Conservation (phyloP, 2,888 invertebrate species). For the Thera obeliscata region DNA sequence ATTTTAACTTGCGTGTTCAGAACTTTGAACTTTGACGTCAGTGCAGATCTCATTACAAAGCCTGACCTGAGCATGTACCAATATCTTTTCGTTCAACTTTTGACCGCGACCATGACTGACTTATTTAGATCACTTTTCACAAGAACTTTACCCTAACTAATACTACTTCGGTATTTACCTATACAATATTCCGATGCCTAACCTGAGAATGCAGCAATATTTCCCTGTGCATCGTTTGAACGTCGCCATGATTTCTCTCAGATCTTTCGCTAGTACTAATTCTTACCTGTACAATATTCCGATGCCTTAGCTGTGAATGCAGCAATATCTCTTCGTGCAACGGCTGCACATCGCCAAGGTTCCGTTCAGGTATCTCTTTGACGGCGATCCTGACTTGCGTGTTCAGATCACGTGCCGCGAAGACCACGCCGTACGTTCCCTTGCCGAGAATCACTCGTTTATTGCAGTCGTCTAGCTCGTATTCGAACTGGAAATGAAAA, state of each 20-base stretch:
- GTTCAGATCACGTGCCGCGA: constrained; percentile 95
- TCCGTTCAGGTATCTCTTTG: constrained; percentile 98
- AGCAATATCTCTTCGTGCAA: constrained; percentile 99
- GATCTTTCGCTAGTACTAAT: too few relatives aligned
- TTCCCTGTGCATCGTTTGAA: constrained; percentile 99
- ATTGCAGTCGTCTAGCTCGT: constrained; percentile 96
- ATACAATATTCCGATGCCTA: constrained; percentile 96
- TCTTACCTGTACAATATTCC: constrained; percentile 94
- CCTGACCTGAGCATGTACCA: too few relatives aligned
- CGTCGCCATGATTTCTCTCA: constrained; percentile 92
- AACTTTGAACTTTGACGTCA: too few relatives aligned
- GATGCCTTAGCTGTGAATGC: constrained; percentile 96
- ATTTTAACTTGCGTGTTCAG: constrained; percentile 96
- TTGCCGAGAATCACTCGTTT: constrained; percentile 94
- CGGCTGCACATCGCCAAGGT: constrained; percentile 98
- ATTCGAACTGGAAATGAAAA: constrained; percentile 88
- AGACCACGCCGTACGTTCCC: constrained; percentile 98
- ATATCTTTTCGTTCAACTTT: too few relatives aligned
- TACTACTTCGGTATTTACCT: constrained; percentile 67
- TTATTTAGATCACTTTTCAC: constrained; percentile 97
- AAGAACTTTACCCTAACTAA: neutral
- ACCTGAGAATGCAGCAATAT: constrained; percentile 98
- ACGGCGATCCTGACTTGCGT: constrained; percentile 98
- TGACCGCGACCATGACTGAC: constrained; percentile 97
- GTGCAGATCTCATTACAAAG: too few relatives aligned